These are phyloP conservation scores for Uloborus plumipes DNA, from an alignment of 2,888 invertebrate species.

Conservation along the genomic window DNA sequence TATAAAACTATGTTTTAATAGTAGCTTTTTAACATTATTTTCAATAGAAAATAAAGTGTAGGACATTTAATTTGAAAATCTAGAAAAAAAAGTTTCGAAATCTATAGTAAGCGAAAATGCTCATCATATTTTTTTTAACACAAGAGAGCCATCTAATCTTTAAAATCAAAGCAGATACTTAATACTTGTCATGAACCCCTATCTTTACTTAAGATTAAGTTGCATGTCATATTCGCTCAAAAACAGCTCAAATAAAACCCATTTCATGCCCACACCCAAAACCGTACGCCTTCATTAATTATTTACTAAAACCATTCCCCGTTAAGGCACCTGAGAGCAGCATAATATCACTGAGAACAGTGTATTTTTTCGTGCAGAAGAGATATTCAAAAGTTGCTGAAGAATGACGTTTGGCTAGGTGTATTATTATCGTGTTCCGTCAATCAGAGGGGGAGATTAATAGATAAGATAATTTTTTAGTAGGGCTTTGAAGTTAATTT, in stretches of 20 bases:
- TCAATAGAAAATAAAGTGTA: no score
- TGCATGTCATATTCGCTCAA: neutral
- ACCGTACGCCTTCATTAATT: conserved; percentile 25
- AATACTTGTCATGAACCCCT: no score
- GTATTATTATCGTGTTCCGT: conserved; percentile 28
- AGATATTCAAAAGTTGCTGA: conserved; percentile 43
- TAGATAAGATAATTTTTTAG: conserved; percentile 12
- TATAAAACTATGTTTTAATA: no score
- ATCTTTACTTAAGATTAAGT: no score
- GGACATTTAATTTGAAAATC: no score
- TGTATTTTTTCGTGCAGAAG: conserved; percentile 9
- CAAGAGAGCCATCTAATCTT: no score
- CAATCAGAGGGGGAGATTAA: conserved; percentile 18
- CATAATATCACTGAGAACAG: conserved; percentile 3
- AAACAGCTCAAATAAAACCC: neutral
- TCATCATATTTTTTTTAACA: no score
- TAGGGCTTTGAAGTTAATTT: no score
- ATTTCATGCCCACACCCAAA: conserved; percentile 24
- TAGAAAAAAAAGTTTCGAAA: no score
- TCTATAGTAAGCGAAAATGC: no score
- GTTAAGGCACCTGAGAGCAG: conserved; percentile 13
- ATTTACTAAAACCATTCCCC: conserved; percentile 26
- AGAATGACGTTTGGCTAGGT: conserved; percentile 14
- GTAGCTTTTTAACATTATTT: no score
- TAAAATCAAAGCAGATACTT: no score